Evolutionary conservation across 2,888 invertebrate species (phyloP).

Genomic region (Thysanoteuthis rhombus): DNA sequence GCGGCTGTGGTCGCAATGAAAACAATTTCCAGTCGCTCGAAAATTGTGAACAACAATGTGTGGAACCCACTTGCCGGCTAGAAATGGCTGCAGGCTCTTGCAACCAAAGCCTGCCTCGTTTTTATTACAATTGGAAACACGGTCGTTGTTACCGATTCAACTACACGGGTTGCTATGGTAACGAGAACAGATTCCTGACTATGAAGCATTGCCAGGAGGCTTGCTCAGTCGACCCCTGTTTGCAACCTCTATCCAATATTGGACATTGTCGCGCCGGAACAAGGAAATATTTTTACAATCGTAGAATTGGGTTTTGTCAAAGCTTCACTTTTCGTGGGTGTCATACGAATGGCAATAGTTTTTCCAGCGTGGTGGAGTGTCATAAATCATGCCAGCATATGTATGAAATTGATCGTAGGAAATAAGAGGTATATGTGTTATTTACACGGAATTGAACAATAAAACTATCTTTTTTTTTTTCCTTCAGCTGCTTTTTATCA

Average conservation of each 20-base stretch:
- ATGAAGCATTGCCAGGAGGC: background rate
- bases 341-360: background rate
- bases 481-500: no score
- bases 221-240: background rate
- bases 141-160: background rate
- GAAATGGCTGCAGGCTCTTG: background rate
- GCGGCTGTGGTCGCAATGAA: background rate
- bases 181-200: background rate
- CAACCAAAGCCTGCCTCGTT: background rate
- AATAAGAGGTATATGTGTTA: background rate
- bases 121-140: background rate
- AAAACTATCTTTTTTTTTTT: no score
- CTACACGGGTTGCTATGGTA: background rate
- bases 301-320: background rate
- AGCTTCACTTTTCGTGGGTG: background rate
- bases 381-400: background rate
- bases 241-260: background rate
- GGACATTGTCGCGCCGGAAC: background rate
- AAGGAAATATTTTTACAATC: background rate
- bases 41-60: background rate
- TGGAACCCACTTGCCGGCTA: background rate
- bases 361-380: background rate
- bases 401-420: background rate
- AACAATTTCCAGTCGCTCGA: background rate
- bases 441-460: background rate